These are phyloP conservation scores for Eupelmus urozonus DNA, from an alignment of 2,888 invertebrate species.

Conservation along the genomic window DNA sequence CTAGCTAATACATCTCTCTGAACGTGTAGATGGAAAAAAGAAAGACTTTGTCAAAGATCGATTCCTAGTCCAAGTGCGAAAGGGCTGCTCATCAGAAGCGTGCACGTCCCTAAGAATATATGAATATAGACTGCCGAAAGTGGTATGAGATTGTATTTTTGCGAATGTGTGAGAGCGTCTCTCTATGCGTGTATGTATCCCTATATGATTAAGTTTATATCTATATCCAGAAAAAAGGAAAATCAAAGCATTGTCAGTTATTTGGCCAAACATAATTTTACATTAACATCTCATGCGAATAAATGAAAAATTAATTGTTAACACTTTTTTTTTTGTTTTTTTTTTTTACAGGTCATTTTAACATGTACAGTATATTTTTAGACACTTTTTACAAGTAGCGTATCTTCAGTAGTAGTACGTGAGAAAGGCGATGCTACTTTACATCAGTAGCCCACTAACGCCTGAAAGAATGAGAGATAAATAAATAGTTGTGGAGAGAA, in stretches of 20 bases:
- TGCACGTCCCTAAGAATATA: slow-evolving; percentile 33
- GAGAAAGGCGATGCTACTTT: slow-evolving; percentile 22
- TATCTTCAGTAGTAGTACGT: slow-evolving; percentile 51
- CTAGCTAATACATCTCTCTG: slow-evolving; percentile 68
- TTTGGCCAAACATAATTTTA: neutral
- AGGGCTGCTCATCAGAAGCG: slow-evolving; percentile 15
- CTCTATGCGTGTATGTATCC: slow-evolving; percentile 8
- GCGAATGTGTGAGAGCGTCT: slow-evolving; percentile 2
- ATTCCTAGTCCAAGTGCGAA: slow-evolving; percentile 58
- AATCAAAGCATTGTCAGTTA: neutral
- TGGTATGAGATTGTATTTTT: slow-evolving; percentile 21
- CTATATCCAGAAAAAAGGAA: neutral
- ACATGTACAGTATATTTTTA: slow-evolving; percentile 73
- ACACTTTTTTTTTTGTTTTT: slow-evolving; percentile 30
- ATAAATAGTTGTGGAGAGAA: neutral
- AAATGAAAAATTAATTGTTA: slow-evolving; percentile 8
- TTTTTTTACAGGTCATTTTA: slow-evolving; percentile 58
- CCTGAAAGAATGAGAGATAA: slow-evolving; percentile 6
- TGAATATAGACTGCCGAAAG: slow-evolving; percentile 46
- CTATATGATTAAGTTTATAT: slow-evolving; percentile 12
- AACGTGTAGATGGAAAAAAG: slow-evolving; percentile 36
- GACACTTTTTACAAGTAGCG: slow-evolving; percentile 70
- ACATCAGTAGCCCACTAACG: slow-evolving; percentile 16
- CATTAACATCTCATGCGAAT: neutral
- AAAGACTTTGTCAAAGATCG: slow-evolving; percentile 57